Percentiles rank a stretch among this genome's conserved stretches.
Conservation (phyloP, 2,888 invertebrate species). For the Drosophila rellima region DNA sequence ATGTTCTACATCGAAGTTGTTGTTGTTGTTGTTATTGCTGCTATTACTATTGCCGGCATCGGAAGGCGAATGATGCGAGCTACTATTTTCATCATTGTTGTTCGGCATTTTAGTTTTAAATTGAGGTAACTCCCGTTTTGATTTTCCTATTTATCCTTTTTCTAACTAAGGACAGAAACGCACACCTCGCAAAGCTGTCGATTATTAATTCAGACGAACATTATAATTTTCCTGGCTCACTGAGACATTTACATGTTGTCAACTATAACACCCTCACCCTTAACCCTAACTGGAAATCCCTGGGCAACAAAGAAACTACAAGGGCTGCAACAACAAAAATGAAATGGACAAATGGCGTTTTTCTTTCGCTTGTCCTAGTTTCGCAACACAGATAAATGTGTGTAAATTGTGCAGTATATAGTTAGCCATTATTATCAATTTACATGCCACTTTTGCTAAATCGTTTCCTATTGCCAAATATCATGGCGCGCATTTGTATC, state of each 20-base stretch:
- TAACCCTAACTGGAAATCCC: slow-evolving; percentile 13
- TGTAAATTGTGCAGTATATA: slow-evolving; percentile 3
- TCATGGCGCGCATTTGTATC: slow-evolving; percentile 1
- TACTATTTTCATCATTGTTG: slow-evolving; percentile 44
- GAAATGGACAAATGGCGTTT: slow-evolving; percentile 69
- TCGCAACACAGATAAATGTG: slow-evolving; percentile 27
- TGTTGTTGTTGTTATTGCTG: background rate
- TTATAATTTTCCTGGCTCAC: slow-evolving; percentile 13
- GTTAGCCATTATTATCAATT: background rate
- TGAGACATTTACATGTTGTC: slow-evolving; percentile 12
- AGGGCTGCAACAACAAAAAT: slow-evolving; percentile 49
- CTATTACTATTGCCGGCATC: background rate
- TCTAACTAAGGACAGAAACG: slow-evolving; percentile 2
- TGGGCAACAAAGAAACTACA: slow-evolving; percentile 44
- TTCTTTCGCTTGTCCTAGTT: slow-evolving; percentile 64
- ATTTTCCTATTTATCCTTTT: slow-evolving; percentile 1
- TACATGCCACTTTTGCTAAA: background rate
- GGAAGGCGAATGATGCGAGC: slow-evolving; percentile 24
- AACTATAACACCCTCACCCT: slow-evolving; percentile 1
- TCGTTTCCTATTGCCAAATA: background rate
- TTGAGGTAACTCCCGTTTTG: background rate
- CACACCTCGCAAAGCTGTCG: slow-evolving; percentile 3
- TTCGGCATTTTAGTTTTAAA: slow-evolving; percentile 60
- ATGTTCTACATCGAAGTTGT: slow-evolving; percentile 8
- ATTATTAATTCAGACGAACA: background rate